These are phyloP conservation scores for Amniataba percoides DNA, from an alignment of 2,797 vertebrate genomes.

Conservation along the genomic window DNA sequence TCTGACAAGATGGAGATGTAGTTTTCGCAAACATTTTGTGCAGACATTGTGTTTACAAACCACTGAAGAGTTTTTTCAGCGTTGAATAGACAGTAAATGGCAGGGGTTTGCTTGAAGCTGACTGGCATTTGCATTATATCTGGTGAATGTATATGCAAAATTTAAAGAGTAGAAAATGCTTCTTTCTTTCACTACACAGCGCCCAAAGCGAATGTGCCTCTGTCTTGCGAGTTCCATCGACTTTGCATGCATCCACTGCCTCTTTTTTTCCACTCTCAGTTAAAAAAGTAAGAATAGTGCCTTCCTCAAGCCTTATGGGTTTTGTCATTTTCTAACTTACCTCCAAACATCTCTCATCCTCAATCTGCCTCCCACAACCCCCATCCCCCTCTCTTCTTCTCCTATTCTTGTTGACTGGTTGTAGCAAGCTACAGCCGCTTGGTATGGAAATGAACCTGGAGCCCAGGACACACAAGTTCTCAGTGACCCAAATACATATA, in stretches of 20 bases:
- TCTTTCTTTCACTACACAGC: background rate
- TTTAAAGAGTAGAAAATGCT: conserved; percentile 21
- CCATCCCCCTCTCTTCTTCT: background rate
- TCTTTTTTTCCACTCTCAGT: conserved; percentile 18
- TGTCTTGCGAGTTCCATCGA: conserved; percentile 24
- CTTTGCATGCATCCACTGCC: conserved; percentile 14
- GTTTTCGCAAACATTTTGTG: background rate
- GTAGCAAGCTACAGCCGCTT: conserved; percentile 51
- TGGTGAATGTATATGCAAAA: conserved; percentile 15
- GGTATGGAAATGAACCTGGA: conserved; percentile 71
- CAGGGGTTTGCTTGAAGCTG: conserved; percentile 19
- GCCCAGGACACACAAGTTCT: conserved; percentile 54
- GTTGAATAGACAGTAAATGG: conserved; percentile 12
- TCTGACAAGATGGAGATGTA: background rate
- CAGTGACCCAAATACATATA: conserved; percentile 71
- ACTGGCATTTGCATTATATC: conserved; percentile 29
- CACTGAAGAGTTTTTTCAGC: background rate
- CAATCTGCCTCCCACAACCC: background rate
- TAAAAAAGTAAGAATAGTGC: conserved; percentile 8
- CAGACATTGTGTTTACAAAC: background rate
- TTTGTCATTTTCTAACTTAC: conserved; percentile 43
- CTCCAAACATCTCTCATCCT: conserved; percentile 5
- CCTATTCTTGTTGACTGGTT: conserved; percentile 62
- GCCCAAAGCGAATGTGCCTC: background rate
- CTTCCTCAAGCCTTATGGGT: conserved; percentile 22